These are phyloP conservation scores for Drosophila buzzatii DNA, from an alignment of 2,888 invertebrate species.

Conservation along the genomic window DNA sequence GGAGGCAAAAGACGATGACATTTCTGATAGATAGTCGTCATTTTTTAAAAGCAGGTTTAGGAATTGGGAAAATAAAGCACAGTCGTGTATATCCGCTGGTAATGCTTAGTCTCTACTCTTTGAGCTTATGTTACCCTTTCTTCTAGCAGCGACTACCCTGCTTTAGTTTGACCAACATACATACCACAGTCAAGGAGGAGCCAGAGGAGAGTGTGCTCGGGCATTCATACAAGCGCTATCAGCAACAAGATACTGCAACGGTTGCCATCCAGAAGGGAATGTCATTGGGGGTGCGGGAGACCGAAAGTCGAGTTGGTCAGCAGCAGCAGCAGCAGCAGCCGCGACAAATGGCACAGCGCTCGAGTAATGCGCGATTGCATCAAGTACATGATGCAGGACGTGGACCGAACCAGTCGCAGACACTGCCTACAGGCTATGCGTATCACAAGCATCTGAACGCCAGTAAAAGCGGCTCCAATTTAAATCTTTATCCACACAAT, in stretches of 20 bases:
- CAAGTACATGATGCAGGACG: slow-evolving; percentile 65
- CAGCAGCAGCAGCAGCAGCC: slow-evolving; percentile 21
- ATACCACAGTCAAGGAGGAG: slow-evolving; percentile 80
- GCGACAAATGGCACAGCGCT: slow-evolving; percentile 11
- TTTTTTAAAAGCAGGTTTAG: too few relatives aligned
- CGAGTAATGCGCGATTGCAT: slow-evolving; percentile 50
- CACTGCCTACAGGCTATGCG: slow-evolving; percentile 56
- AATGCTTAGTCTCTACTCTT: background rate
- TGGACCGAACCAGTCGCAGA: slow-evolving; percentile 49
- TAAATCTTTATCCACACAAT: slow-evolving; percentile 65
- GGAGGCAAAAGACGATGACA: background rate
- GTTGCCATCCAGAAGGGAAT: slow-evolving; percentile 12
- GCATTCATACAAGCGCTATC: slow-evolving; percentile 76
- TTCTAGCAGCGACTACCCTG: slow-evolving; percentile 81
- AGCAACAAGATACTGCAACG: slow-evolving; percentile 47
- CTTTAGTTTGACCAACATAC: slow-evolving; percentile 78
- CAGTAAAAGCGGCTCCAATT: slow-evolving; percentile 51
- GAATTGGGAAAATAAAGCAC: too few relatives aligned
- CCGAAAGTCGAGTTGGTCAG: background rate
- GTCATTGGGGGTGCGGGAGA: slow-evolving; percentile 1
- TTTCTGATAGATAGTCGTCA: background rate
- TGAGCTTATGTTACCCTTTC: background rate
- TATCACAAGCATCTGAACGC: slow-evolving; percentile 77
- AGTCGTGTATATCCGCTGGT: too few relatives aligned
- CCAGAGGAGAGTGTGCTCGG: slow-evolving; percentile 55